Conservation (phyloP, 2,888 invertebrate species). For the Chymomyza procnemis region DNA sequence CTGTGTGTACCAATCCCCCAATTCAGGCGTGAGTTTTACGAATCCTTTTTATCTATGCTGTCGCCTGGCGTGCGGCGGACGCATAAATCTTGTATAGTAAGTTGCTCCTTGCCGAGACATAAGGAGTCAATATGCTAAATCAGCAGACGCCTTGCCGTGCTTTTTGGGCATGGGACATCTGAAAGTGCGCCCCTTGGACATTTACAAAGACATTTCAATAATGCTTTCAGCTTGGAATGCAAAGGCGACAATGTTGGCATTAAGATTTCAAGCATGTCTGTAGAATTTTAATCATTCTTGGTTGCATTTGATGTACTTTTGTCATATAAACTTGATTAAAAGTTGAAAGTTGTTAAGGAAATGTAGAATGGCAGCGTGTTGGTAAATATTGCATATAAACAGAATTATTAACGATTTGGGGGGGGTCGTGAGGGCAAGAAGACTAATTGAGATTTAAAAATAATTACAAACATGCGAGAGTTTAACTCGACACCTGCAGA, state of each 20-base stretch:
- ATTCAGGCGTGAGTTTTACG: slow-evolving; percentile 48
- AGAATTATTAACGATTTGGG: not conserved
- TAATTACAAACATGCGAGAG: too few relatives aligned
- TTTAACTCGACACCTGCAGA: too few relatives aligned
- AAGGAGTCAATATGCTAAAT: slow-evolving; percentile 74
- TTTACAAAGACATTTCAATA: slow-evolving; percentile 71
- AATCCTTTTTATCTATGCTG: slow-evolving; percentile 68
- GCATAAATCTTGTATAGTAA: slow-evolving; percentile 74
- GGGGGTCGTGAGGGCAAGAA: too few relatives aligned
- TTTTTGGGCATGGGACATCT: not conserved
- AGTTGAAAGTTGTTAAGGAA: not conserved
- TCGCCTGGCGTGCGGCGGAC: slow-evolving; percentile 37
- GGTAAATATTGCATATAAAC: not conserved
- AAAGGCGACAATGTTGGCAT: slow-evolving; percentile 44
- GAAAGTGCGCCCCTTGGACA: slow-evolving; percentile 51
- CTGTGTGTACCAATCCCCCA: not conserved
- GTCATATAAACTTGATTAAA: not conserved
- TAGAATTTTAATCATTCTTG: slow-evolving; percentile 43
- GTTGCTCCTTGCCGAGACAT: slow-evolving; percentile 57
- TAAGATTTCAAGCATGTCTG: slow-evolving; percentile 35
- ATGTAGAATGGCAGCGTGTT: not conserved
- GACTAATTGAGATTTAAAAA: too few relatives aligned
- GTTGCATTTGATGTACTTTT: not conserved
- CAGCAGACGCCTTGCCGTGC: slow-evolving; percentile 51
- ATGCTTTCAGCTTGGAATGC: slow-evolving; percentile 48